These are phyloP conservation scores for Scomber japonicus DNA, from an alignment of 2,113 vertebrate species.

Conservation along the genomic window DNA sequence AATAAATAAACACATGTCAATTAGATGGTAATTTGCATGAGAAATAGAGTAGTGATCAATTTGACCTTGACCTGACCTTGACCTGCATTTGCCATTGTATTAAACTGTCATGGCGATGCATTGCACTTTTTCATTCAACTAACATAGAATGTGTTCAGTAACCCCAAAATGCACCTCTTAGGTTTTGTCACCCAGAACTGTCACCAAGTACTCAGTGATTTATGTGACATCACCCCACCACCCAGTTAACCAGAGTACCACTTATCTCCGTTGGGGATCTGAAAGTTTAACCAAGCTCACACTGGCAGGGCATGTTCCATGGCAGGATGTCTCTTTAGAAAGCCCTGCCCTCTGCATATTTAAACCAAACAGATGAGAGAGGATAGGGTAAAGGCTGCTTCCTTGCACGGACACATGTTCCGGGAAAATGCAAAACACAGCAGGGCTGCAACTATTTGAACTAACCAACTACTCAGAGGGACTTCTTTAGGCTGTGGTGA, in stretches of 20 bases:
- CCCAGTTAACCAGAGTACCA: constrained; percentile 35
- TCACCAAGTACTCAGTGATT: constrained; percentile 27
- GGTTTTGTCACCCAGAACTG: not conserved
- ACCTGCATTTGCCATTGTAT: not conserved
- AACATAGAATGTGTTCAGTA: not conserved
- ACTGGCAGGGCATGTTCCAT: constrained; percentile 43
- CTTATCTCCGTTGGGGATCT: constrained; percentile 52
- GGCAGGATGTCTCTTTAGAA: constrained; percentile 43
- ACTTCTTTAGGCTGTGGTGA: constrained; percentile 26
- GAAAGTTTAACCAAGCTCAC: constrained; percentile 70
- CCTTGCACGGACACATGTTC: constrained; percentile 51
- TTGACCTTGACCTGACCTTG: too few relatives aligned
- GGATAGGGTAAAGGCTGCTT: constrained; percentile 38
- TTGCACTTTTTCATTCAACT: not conserved
- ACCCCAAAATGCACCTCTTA: constrained; percentile 10
- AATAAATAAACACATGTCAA: too few relatives aligned
- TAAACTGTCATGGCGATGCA: not conserved
- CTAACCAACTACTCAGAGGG: constrained; percentile 16
- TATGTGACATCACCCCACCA: constrained; percentile 17
- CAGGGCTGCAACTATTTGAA: constrained; percentile 25
- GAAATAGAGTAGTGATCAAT: too few relatives aligned
- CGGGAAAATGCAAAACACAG: constrained; percentile 27
- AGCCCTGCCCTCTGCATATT: constrained; percentile 64
- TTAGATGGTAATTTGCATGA: too few relatives aligned
- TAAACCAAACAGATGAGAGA: constrained; percentile 65